Conservation (phyloP, 2,888 invertebrate species). For the Dendrolimus houi region DNA sequence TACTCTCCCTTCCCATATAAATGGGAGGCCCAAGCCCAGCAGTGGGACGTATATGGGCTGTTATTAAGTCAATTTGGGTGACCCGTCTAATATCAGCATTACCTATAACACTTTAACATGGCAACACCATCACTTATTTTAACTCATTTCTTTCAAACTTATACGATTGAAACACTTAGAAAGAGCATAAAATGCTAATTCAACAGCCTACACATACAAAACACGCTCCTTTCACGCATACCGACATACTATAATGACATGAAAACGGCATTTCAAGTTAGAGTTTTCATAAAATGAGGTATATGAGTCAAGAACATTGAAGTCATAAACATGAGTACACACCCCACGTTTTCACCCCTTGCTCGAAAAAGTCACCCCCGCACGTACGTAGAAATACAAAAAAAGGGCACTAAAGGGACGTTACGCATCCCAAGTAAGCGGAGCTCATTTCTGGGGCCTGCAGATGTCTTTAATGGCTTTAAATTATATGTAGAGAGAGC, state of each 20-base stretch:
- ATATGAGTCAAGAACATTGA: constrained; percentile 70
- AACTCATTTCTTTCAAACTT: neutral
- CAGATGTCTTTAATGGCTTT: constrained; percentile 76
- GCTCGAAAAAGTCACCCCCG: constrained; percentile 73
- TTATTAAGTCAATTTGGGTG: no score
- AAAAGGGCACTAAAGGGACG: constrained; percentile 69
- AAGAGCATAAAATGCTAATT: constrained; percentile 37
- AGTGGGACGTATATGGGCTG: no score
- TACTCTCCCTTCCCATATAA: no score
- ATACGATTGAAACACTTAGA: constrained; percentile 17
- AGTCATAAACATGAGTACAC: constrained; percentile 60
- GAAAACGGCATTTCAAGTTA: constrained; percentile 54
- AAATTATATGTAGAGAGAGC: constrained; percentile 74
- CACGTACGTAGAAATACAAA: constrained; percentile 68
- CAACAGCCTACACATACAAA: constrained; percentile 23
- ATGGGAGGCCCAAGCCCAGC: no score
- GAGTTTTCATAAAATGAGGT: constrained; percentile 69
- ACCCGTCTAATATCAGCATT: no score
- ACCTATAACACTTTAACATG: no score
- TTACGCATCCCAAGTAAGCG: constrained; percentile 70
- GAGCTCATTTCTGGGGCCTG: constrained; percentile 68
- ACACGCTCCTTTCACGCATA: constrained; percentile 33
- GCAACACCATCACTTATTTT: no score
- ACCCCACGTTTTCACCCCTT: constrained; percentile 71
- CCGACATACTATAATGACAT: constrained; percentile 51